These are phyloP conservation scores for Solenodon paradoxus DNA, from an alignment of 2,113 vertebrate species.

Conservation along the genomic window DNA sequence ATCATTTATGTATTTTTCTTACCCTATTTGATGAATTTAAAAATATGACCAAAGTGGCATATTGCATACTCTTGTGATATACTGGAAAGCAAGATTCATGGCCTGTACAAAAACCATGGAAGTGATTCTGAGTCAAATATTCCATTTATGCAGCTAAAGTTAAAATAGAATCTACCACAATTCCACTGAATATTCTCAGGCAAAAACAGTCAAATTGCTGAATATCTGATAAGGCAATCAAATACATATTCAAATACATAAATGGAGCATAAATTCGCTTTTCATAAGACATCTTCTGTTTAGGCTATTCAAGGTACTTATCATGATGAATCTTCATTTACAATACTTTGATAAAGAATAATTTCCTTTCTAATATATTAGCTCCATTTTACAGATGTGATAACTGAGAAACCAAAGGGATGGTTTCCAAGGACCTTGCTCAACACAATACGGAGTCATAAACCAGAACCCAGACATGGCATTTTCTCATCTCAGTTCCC, in stretches of 20 bases:
- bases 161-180: conserved; percentile 36
- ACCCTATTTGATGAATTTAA: conserved; percentile 32
- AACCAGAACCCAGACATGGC: neutral
- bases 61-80: neutral
- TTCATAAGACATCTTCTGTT: conserved; percentile 11
- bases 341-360: conserved; percentile 20
- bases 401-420: conserved; percentile 47
- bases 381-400: conserved; percentile 59
- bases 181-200: neutral
- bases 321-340: neutral
- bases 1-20: neutral
- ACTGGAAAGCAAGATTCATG: neutral
- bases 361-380: conserved; percentile 18
- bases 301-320: conserved; percentile 4
- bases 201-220: neutral
- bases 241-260: conserved; percentile 43
- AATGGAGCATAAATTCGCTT: conserved; percentile 10
- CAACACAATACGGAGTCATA: neutral
- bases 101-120: neutral
- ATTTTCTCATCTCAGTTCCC: conserved; percentile 40
- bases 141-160: conserved; percentile 32
- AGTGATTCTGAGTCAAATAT: conserved; percentile 14
- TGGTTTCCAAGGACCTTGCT: neutral
- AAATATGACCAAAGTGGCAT: conserved; percentile 1
- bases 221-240: conserved; percentile 30